These are phyloP conservation scores for Chloropsis hardwickii DNA, from an alignment of 2,113 vertebrate species.

Conservation along the genomic window DNA sequence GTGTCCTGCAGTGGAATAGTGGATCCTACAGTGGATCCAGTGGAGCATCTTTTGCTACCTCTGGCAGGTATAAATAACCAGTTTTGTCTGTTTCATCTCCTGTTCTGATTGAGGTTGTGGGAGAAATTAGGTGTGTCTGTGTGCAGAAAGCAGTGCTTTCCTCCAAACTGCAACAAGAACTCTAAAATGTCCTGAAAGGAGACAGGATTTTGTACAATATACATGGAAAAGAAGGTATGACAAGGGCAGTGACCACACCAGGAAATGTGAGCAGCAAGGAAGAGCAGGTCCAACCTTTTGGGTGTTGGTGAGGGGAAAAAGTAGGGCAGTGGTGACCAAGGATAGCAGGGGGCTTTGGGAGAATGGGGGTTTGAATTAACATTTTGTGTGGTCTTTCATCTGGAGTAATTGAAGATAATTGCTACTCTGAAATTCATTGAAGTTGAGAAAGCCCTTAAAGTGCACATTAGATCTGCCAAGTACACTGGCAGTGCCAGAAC, in stretches of 20 bases:
- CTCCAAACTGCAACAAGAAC: neutral
- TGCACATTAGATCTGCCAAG: neutral
- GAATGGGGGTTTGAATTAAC: neutral
- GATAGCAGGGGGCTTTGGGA: neutral
- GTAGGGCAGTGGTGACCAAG: neutral
- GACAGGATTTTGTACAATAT: neutral
- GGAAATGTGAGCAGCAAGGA: neutral
- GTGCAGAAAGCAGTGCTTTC: neutral
- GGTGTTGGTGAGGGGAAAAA: neutral
- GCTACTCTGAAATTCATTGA: neutral
- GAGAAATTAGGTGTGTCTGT: neutral
- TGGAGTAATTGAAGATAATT: slow-evolving; percentile 23
- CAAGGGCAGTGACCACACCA: accelerated
- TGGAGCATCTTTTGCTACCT: accelerated
- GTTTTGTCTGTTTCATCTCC: neutral
- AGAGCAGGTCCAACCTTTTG: neutral
- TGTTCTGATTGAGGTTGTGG: neutral
- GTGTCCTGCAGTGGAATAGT: neutral
- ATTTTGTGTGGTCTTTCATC: neutral
- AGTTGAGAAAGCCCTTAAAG: neutral
- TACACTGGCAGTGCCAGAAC: neutral
- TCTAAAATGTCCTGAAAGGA: neutral
- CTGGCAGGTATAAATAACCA: neutral
- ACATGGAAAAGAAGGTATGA: neutral
- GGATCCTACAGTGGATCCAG: neutral